phyloP scores from a whole-genome alignment of 2,888 invertebrate species.

The Xestoiulus laeticollis region DNA sequence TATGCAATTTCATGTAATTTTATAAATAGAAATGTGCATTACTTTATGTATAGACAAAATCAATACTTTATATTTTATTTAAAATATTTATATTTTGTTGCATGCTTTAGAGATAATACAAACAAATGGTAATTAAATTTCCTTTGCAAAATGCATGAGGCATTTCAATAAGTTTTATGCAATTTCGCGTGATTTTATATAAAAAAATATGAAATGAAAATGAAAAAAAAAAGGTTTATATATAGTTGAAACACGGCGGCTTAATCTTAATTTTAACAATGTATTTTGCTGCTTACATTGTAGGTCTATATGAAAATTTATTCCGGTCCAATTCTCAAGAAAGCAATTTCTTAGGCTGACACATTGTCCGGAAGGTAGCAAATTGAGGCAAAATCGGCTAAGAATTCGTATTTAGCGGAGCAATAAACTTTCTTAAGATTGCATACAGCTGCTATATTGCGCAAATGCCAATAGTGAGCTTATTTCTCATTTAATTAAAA shows the following conservation, averaged over 20 bases:
- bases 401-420: slow-evolving; percentile 30
- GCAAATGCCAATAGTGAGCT: slow-evolving; percentile 36
- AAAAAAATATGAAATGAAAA: no score
- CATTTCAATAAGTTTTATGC: no score
- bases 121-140: no score
- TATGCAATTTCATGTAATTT: no score
- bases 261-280: neutral
- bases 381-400: slow-evolving; percentile 25
- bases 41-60: no score
- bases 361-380: slow-evolving; percentile 14
- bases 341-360: neutral
- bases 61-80: no score
- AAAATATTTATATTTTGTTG: no score
- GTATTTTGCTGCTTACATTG: neutral
- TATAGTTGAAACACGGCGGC: neutral
- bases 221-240: no score
- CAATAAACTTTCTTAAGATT: slow-evolving; percentile 22
- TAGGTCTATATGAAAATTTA: neutral
- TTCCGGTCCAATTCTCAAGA: neutral
- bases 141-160: no score
- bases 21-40: no score
- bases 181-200: no score
- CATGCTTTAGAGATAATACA: no score
- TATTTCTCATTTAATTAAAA: slow-evolving; percentile 43
- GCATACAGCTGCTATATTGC: neutral